phyloP scores from a whole-genome alignment of 2,888 invertebrate species.

The Chironomus tentans region DNA sequence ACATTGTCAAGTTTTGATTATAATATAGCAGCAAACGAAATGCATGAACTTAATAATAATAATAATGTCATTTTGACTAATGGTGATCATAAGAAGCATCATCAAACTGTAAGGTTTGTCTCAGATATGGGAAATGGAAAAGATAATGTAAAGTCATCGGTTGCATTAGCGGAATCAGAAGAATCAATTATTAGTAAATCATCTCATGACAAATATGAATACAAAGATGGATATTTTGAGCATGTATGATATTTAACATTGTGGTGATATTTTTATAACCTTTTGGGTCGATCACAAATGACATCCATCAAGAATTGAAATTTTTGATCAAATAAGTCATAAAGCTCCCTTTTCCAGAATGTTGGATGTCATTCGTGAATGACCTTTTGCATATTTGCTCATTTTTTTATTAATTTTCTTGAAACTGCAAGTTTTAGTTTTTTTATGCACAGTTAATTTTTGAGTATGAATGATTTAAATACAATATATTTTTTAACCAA shows the following conservation, averaged over 20 bases:
- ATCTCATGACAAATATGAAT: neutral
- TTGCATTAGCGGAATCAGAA: neutral
- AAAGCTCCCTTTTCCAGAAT: too few species aligned
- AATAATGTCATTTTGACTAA: neutral
- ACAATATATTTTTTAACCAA: neutral
- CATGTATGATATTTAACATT: conserved; percentile 2
- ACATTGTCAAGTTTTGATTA: neutral
- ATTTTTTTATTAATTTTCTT: neutral
- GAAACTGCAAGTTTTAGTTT: neutral
- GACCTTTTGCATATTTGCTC: neutral
- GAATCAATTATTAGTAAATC: conserved; percentile 2
- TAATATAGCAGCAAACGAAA: neutral
- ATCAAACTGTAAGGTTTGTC: conserved; percentile 14
- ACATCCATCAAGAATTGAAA: too few species aligned
- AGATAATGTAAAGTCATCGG: neutral
- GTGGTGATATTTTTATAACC: neutral
- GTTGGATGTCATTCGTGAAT: too few species aligned
- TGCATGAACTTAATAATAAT: neutral
- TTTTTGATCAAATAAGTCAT: too few species aligned
- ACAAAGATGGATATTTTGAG: neutral
- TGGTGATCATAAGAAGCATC: neutral
- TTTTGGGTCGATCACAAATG: too few species aligned
- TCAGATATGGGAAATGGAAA: neutral
- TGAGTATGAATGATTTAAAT: neutral
- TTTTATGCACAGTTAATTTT: neutral